Evolutionary conservation across 2,888 invertebrate genomes (phyloP).

Genomic region (Sesia apiformis): DNA sequence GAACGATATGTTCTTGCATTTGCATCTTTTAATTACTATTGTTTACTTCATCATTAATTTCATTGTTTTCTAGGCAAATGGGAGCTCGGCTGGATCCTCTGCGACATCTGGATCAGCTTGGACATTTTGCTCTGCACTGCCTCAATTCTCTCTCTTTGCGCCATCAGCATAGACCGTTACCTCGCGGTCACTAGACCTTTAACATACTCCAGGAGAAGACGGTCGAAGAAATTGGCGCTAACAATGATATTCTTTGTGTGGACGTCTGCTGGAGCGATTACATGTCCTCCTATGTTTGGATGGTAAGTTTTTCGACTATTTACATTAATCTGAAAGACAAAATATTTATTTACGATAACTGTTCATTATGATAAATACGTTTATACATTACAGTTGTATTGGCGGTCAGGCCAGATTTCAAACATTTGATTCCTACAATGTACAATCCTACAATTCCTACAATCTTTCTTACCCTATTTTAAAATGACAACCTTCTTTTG

Average conservation of each 20-base stretch:
- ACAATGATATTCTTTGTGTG: constrained; percentile 93
- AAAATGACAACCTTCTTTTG: too few relatives aligned
- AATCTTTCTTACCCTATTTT: too few relatives aligned
- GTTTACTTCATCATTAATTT: neutral
- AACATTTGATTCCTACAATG: too few relatives aligned
- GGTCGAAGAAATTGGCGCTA: constrained; percentile 88
- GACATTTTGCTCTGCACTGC: constrained; percentile 96
- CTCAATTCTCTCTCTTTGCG: constrained; percentile 93
- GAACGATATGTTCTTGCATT: too few relatives aligned
- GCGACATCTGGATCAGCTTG: constrained; percentile 93
- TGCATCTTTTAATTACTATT: too few relatives aligned
- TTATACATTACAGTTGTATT: too few relatives aligned
- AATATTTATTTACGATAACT: too few relatives aligned
- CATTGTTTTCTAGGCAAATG: constrained; percentile 77
- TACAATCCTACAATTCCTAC: too few relatives aligned
- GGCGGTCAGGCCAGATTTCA: too few relatives aligned
- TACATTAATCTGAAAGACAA: too few relatives aligned
- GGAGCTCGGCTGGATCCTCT: constrained; percentile 92
- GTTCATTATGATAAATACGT: too few relatives aligned
- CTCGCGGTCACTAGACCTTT: constrained; percentile 95
- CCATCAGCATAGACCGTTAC: constrained; percentile 93
- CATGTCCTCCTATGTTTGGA: constrained; percentile 94
- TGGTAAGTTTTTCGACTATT: constrained; percentile 75
- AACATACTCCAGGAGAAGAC: constrained; percentile 90
- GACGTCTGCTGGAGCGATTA: constrained; percentile 91